A percentile compares a stretch with the other conserved stretches of the same genome.
Evolutionary conservation across 1,140 invertebrate genomes (phyloP).

Genomic region (Drosophila subpulchrella): DNA sequence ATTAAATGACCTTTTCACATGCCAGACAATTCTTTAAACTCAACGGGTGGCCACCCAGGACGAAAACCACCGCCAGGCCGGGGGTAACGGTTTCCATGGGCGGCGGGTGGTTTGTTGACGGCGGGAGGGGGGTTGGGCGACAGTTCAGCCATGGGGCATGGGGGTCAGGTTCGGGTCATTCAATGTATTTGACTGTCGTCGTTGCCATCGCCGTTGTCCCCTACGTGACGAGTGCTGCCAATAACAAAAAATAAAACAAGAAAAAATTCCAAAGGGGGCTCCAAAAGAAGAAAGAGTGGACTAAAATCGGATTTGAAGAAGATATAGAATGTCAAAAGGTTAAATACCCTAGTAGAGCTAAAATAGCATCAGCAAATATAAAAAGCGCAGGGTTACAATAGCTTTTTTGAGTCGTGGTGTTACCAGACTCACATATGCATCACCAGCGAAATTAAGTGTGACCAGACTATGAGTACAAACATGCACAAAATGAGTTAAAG

Average conservation of each 20-base stretch:
- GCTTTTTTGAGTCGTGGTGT: neutral
- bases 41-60: slow-evolving; percentile 39
- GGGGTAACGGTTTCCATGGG: slow-evolving; percentile 1
- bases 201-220: slow-evolving; percentile 36
- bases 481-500: too few relatives aligned
- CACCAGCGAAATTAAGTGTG: neutral
- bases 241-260: slow-evolving; percentile 26
- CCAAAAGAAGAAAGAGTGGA: neutral
- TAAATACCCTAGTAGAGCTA: slow-evolving; percentile 6
- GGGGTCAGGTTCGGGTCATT: slow-evolving; percentile 48
- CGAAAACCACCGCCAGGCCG: slow-evolving; percentile 8
- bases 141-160: neutral
- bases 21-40: slow-evolving; percentile 54
- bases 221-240: slow-evolving; percentile 52
- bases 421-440: neutral
- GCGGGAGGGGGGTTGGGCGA: neutral
- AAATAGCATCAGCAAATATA: neutral
- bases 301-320: slow-evolving; percentile 19
- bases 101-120: neutral
- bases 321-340: neutral
- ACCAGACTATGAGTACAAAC: neutral
- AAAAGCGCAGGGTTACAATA: too few relatives aligned
- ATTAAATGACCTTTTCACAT: slow-evolving; percentile 82
- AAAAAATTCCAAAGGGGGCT: slow-evolving; percentile 10
- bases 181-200: slow-evolving; percentile 49